Evolutionary conservation across 2,888 invertebrate genomes (phyloP).

Genomic region (Rhagophthalmus giganteus): DNA sequence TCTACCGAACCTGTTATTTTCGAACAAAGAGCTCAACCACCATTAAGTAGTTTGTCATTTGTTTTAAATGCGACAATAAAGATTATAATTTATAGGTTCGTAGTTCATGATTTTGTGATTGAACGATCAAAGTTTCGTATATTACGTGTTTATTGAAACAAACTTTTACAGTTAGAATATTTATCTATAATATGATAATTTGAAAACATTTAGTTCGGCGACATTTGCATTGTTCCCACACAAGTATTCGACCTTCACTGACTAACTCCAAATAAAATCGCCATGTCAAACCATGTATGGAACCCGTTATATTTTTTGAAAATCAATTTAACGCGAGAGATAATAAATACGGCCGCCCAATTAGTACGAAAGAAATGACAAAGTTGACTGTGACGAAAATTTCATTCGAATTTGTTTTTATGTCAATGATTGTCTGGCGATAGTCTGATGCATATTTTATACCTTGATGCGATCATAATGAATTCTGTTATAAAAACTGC

Average conservation of each 20-base stretch:
- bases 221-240: slow-evolving; percentile 10
- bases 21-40: slow-evolving; percentile 38
- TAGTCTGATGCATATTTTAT: slow-evolving; percentile 16
- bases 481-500: slow-evolving; percentile 2
- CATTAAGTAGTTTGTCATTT: slow-evolving; percentile 11
- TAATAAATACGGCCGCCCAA: not conserved
- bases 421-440: slow-evolving; percentile 20
- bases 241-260: slow-evolving; percentile 12
- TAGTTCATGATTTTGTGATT: no score
- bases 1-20: slow-evolving; percentile 48
- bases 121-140: slow-evolving; percentile 2
- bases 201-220: no score
- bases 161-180: no score
- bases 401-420: slow-evolving; percentile 14
- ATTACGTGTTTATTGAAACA: no score
- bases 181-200: no score
- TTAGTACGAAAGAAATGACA: slow-evolving; percentile 9
- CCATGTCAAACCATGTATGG: slow-evolving; percentile 15
- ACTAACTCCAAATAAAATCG: slow-evolving; percentile 14
- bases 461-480: slow-evolving; percentile 1
- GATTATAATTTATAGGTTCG: not conserved
- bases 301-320: slow-evolving; percentile 15
- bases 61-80: not conserved
- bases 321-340: slow-evolving; percentile 8
- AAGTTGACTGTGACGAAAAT: slow-evolving; percentile 11